Base-by-base conservation (phyloP, 2,113 vertebrate genomes). In the Tychaedon coryphoeus region DNA sequence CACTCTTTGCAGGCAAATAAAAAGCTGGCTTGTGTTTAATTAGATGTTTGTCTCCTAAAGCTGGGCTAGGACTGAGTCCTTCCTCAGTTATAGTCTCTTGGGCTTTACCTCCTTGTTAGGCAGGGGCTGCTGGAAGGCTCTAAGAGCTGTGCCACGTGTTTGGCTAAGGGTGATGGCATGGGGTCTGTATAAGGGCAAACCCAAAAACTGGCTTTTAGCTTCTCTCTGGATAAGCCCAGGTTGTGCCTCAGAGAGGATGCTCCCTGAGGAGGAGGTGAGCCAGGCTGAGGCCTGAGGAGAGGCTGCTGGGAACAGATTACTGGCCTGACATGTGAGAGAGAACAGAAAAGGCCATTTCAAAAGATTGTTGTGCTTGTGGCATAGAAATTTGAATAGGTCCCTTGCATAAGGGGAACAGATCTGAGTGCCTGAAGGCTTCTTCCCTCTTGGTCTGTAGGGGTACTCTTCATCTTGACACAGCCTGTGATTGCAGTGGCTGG, bases 131-230 rank as follows among this genome's bases (percentile, higher is more conserved):
- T 5, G 1, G 20, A 54, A 40, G 26, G 76, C 15, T 77, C 19
- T 57, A 14, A 69, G 57, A 26, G 13, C 47, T 45, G 47, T 8
- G 8, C 60, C 18, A 57, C 14, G 19, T 13, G 2, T 1, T 2
- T 51, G 6, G 8, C 9, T 34, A 29, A 60, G 40, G 17, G 33
- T 8, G 31, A 10, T 17, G 9, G 5, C 33, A 4, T 23, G 29
- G 24, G 6, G 4, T 33, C 6, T 58, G 9, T 9, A 0, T 6
- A 9, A 57, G 14, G 13, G 18, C 0, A 15, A 26, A 20, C 29
- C 16, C 5, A 0, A 7, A 22, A 28, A 10, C 0, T 5, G 6
- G 2, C 1, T 60, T 77, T 11, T 56, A 24, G 14, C 0, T 1
- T 17, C 1, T 15, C 5, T n/a, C 4, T 14, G 5, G 24, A 7